Conservation (phyloP, 2,888 invertebrate species). For the Tillus elongatus region DNA sequence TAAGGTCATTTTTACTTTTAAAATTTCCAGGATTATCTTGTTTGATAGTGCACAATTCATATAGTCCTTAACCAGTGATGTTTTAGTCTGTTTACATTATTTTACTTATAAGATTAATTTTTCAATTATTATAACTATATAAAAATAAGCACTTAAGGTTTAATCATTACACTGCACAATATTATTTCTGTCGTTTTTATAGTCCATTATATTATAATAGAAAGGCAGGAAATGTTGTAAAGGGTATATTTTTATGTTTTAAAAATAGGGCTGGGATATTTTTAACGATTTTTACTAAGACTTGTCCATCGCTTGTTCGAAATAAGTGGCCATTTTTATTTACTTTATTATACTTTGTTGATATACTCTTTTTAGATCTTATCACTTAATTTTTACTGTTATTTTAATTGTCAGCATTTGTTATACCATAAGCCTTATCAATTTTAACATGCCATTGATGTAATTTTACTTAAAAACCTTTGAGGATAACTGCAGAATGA, state of each 20-base stretch:
- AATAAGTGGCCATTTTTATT: background rate
- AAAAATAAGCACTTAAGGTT: background rate
- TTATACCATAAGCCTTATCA: no score
- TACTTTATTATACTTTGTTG: background rate
- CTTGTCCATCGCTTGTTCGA: no score
- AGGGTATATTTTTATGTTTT: background rate
- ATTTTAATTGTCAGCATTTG: background rate
- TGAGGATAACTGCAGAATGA: no score
- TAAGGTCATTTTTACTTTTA: no score
- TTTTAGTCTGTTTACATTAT: no score
- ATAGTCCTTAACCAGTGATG: no score
- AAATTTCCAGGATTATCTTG: no score
- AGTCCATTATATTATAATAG: background rate
- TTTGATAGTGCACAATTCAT: no score
- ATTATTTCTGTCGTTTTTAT: background rate
- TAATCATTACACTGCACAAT: constrained; percentile 1
- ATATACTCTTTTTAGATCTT: background rate
- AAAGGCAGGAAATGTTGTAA: background rate
- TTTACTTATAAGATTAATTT: background rate
- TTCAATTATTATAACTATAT: background rate
- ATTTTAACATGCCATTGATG: no score
- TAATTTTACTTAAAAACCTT: no score
- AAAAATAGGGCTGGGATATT: constrained; percentile 1
- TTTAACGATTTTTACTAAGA: background rate
- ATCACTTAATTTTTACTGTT: background rate